Conservation (phyloP, 1,140 invertebrate genomes). For the Drosophila gunungcola region DNA sequence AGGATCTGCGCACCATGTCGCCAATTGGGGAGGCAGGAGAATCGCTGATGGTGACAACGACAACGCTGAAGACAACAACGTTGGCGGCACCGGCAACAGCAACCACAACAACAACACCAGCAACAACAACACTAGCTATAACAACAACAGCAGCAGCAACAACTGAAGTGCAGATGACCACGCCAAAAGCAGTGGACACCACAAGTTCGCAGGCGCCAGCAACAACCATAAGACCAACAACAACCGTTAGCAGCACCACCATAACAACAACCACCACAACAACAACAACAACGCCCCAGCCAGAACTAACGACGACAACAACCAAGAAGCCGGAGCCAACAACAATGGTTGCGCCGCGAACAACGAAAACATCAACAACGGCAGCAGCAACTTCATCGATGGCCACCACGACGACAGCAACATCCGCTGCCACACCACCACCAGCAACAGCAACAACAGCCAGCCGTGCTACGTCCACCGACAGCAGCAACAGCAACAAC, state of each 20-base stretch:
- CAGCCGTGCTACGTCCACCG: background rate
- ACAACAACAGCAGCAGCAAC: background rate
- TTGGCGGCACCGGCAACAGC: conserved; percentile 15
- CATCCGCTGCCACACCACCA: conserved; percentile 3
- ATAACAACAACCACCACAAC: conserved; percentile 6
- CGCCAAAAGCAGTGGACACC: conserved; percentile 12
- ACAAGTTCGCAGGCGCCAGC: conserved; percentile 11
- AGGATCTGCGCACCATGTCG: conserved; percentile 70
- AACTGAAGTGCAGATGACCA: background rate
- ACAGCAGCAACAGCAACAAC: conserved; percentile 8
- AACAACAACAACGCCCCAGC: conserved; percentile 5
- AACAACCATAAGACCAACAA: conserved; percentile 5
- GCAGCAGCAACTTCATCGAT: background rate
- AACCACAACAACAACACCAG: conserved; percentile 4
- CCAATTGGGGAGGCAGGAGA: conserved; percentile 45
- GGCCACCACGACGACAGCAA: background rate
- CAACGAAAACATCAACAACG: conserved; percentile 5
- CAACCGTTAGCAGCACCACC: conserved; percentile 6
- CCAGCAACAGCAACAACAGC: background rate
- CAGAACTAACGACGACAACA: conserved; percentile 11
- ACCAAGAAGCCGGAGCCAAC: conserved; percentile 5
- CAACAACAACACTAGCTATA: background rate
- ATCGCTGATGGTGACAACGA: background rate
- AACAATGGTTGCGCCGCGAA: conserved; percentile 6
- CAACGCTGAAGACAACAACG: conserved; percentile 4